These are phyloP conservation scores for Hiodon alosoides DNA, from an alignment of 2,113 vertebrate genomes.

Conservation along the genomic window DNA sequence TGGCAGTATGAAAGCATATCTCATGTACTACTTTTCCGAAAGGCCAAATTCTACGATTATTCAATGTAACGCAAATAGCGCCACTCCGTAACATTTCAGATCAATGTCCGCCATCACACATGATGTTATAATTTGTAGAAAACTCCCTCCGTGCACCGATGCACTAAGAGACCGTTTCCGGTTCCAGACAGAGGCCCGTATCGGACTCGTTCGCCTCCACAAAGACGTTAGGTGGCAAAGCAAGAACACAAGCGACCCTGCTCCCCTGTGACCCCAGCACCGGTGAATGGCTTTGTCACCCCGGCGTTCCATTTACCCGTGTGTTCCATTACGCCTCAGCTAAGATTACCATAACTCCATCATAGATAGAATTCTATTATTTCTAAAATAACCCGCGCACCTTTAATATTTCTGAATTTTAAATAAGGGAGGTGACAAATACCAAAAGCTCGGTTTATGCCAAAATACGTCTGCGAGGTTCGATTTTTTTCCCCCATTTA, in stretches of 20 bases:
- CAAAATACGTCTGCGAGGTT: conserved; percentile 66
- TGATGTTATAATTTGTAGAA: background rate
- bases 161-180: no score
- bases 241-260: conserved; percentile 61
- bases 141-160: no score
- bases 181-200: no score
- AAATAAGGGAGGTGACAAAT: conserved; percentile 67
- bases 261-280: conserved; percentile 45
- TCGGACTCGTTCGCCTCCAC: background rate
- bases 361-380: conserved; percentile 70
- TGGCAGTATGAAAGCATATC: background rate
- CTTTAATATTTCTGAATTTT: conserved; percentile 72
- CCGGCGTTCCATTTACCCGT: conserved; percentile 63
- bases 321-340: conserved; percentile 57
- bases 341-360: conserved; percentile 62
- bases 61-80: no score
- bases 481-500: conserved; percentile 60
- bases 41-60: no score
- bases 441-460: conserved; percentile 63
- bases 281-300: conserved; percentile 64
- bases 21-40: no score
- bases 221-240: background rate
- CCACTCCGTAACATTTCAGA: background rate
- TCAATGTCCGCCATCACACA: background rate
- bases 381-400: conserved; percentile 59